Percentiles rank a stretch among this genome's conserved stretches.
Conservation (phyloP, 1,140 invertebrate genomes). For the Drosophila nebulosa region DNA sequence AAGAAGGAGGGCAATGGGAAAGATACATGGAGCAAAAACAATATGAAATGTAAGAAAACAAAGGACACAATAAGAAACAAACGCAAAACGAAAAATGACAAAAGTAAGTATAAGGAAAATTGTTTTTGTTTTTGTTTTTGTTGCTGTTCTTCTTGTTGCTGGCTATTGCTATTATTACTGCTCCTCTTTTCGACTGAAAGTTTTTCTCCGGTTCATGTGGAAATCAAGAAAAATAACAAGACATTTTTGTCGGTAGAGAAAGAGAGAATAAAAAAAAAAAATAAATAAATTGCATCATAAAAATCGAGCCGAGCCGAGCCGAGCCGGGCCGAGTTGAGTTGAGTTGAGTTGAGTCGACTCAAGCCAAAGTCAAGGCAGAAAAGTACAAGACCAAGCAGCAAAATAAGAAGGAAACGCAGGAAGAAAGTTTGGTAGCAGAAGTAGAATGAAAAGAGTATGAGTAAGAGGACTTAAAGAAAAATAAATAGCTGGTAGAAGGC, state of each 20-base stretch:
- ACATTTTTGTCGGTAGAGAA: slow-evolving; percentile 58
- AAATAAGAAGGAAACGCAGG: slow-evolving; percentile 1
- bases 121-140: slow-evolving; percentile 28
- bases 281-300: slow-evolving; percentile 79
- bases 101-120: slow-evolving; percentile 50
- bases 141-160: background rate
- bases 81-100: slow-evolving; percentile 30
- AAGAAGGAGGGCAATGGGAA: background rate
- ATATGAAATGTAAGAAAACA: slow-evolving; percentile 29
- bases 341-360: background rate
- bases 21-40: slow-evolving; percentile 25
- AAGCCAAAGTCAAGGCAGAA: slow-evolving; percentile 9
- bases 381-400: background rate
- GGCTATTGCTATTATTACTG: background rate
- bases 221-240: slow-evolving; percentile 70
- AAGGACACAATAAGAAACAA: background rate
- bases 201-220: slow-evolving; percentile 41
- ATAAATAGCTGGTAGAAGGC: slow-evolving; percentile 38
- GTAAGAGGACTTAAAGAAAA: slow-evolving; percentile 23
- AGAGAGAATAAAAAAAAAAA: slow-evolving; percentile 76
- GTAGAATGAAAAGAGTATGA: background rate
- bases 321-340: background rate
- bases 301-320: slow-evolving; percentile 10
- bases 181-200: slow-evolving; percentile 7
- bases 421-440: background rate